Evolutionary conservation across 2,797 vertebrate species (phyloP).

Genomic region (Gymnoscopelus microlampas): DNA sequence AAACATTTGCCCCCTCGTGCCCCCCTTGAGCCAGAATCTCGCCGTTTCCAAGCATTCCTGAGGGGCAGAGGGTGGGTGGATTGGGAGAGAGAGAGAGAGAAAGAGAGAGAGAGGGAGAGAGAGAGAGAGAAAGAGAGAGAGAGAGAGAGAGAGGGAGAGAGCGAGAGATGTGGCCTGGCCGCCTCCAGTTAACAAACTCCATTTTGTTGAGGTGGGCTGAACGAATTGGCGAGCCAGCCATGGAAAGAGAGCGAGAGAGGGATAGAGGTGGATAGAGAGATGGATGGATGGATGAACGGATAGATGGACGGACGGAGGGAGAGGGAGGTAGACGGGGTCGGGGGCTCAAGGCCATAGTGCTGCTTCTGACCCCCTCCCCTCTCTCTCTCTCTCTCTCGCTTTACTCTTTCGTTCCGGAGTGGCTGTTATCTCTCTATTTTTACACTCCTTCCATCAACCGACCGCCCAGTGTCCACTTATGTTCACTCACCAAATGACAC

Average conservation of each 20-base stretch:
- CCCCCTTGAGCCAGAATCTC: slow-evolving; percentile 12
- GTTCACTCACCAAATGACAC: slow-evolving; percentile 82
- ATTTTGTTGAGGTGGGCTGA: slow-evolving; percentile 60
- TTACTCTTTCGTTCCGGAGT: slow-evolving; percentile 67
- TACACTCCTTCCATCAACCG: slow-evolving; percentile 81
- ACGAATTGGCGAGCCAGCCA: slow-evolving; percentile 36
- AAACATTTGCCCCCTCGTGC: slow-evolving; percentile 29
- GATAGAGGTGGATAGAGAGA: slow-evolving; percentile 15
- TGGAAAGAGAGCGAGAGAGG: slow-evolving; percentile 23
- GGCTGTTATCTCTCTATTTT: slow-evolving; percentile 83
- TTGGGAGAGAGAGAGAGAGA: too few species aligned
- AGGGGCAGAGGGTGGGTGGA: slow-evolving; percentile 22
- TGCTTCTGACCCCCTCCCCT: slow-evolving; percentile 41
- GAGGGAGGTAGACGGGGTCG: slow-evolving; percentile 35
- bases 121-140: background rate
- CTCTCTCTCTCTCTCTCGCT: slow-evolving; percentile 32
- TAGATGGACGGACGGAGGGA: slow-evolving; percentile 57
- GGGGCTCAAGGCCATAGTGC: slow-evolving; percentile 70
- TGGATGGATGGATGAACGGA: slow-evolving; percentile 23
- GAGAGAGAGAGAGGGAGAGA: background rate
- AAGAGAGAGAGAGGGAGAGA: too few species aligned
- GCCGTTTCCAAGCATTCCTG: slow-evolving; percentile 42
- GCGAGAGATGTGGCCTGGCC: background rate
- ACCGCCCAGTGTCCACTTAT: slow-evolving; percentile 80
- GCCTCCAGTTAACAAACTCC: slow-evolving; percentile 68